Evolutionary conservation across 2,113 vertebrate species (phyloP).

Genomic region (Ptyas mucosa): DNA sequence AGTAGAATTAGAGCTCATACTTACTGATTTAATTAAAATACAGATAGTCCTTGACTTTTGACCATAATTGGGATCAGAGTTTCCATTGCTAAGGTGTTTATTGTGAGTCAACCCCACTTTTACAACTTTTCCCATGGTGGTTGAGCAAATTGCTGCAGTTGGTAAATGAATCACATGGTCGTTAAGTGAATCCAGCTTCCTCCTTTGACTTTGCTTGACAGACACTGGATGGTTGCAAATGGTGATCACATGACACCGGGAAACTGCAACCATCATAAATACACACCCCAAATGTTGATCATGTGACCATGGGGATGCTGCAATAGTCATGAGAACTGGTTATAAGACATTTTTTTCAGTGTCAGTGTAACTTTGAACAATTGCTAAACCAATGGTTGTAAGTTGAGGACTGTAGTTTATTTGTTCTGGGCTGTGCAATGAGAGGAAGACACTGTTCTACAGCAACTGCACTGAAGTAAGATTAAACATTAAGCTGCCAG

Average conservation of each 20-base stretch:
- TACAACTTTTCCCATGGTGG: background rate
- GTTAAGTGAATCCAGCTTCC: background rate
- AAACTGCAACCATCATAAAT: background rate
- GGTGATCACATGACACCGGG: background rate
- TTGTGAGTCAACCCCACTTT: background rate
- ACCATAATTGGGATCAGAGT: background rate
- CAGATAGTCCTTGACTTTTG: background rate
- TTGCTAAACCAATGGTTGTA: background rate
- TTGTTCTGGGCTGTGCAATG: background rate
- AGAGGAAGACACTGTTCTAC: background rate
- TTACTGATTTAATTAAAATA: background rate
- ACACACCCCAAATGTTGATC: background rate
- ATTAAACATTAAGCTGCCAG: background rate
- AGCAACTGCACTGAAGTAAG: background rate
- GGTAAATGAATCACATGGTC: background rate
- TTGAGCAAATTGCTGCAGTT: background rate
- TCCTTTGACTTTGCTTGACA: background rate
- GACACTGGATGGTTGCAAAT: background rate
- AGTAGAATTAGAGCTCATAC: background rate
- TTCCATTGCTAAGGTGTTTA: background rate
- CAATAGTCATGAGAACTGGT: background rate
- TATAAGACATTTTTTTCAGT: background rate
- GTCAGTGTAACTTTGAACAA: background rate
- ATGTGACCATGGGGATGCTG: background rate
- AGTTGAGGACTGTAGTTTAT: background rate